Evolutionary conservation across 2,888 invertebrate species (phyloP).

Genomic region (Anodontia alba): DNA sequence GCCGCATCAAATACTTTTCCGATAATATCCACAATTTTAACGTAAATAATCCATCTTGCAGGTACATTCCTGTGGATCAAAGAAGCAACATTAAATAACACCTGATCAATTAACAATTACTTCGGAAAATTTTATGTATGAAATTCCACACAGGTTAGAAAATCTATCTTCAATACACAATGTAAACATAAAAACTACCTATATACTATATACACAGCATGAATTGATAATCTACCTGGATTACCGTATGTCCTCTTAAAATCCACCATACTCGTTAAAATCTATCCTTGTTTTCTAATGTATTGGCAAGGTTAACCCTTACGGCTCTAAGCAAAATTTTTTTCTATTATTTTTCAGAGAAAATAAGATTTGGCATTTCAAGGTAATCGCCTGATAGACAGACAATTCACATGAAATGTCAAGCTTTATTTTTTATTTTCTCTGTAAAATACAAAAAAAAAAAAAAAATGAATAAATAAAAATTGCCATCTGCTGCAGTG

Average conservation of each 20-base stretch:
- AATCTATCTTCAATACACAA: slow-evolving; percentile 8
- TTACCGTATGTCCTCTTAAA: slow-evolving; percentile 1
- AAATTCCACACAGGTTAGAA: slow-evolving; percentile 5
- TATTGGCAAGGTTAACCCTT: no score
- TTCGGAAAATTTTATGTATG: background rate
- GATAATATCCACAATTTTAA: background rate
- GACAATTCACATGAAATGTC: no score
- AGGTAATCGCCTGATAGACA: no score
- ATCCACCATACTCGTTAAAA: no score
- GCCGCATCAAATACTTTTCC: background rate
- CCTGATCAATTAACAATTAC: background rate
- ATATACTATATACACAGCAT: background rate
- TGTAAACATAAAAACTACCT: slow-evolving; percentile 13
- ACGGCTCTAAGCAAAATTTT: no score
- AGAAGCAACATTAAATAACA: background rate
- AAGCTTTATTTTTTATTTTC: no score
- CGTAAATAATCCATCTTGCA: background rate
- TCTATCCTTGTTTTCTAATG: no score
- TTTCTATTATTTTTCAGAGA: no score
- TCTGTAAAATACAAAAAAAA: no score
- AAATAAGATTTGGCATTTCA: no score
- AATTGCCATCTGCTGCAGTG: no score
- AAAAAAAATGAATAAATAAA: no score
- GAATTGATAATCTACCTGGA: slow-evolving; percentile 12
- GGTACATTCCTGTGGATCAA: background rate